Evolutionary conservation across 2,797 vertebrate genomes (phyloP).

Genomic region (Alectoris magna): DNA sequence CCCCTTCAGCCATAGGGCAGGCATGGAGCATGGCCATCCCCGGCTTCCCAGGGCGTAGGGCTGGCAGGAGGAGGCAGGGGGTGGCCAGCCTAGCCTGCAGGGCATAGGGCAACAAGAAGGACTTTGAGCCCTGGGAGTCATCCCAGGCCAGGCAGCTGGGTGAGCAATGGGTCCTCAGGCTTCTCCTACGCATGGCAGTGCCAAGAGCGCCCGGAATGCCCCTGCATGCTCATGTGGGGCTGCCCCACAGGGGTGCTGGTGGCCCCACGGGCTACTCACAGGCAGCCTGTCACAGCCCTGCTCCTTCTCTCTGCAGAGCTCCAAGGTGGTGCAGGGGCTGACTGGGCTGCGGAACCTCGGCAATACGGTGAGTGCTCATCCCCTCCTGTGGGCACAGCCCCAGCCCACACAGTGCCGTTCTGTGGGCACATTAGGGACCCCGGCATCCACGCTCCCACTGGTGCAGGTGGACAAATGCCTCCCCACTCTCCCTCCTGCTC

Average conservation of each 20-base stretch:
- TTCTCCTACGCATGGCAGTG: accelerated
- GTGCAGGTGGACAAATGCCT: background rate
- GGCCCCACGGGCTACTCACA: background rate
- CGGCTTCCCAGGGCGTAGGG: accelerated
- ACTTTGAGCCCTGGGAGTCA: background rate
- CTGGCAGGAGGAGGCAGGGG: background rate
- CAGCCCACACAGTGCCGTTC: accelerated
- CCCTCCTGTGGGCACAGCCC: accelerated
- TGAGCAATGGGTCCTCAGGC: background rate
- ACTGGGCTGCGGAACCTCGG: constrained; percentile 96
- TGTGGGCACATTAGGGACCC: background rate
- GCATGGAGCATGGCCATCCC: background rate
- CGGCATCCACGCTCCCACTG: accelerated
- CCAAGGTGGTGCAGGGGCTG: constrained; percentile 92
- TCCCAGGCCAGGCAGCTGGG: background rate
- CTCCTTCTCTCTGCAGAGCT: constrained; percentile 85
- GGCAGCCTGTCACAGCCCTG: background rate
- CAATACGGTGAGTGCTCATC: constrained; percentile 90
- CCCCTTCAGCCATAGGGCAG: background rate
- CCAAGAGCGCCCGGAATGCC: accelerated
- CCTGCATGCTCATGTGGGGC: background rate
- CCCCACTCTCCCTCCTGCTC: background rate
- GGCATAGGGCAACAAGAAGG: background rate
- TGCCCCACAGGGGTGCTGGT: accelerated
- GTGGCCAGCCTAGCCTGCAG: background rate